Conservation (phyloP, 2,888 invertebrate genomes). For the Pristionchus maxplancki region DNA sequence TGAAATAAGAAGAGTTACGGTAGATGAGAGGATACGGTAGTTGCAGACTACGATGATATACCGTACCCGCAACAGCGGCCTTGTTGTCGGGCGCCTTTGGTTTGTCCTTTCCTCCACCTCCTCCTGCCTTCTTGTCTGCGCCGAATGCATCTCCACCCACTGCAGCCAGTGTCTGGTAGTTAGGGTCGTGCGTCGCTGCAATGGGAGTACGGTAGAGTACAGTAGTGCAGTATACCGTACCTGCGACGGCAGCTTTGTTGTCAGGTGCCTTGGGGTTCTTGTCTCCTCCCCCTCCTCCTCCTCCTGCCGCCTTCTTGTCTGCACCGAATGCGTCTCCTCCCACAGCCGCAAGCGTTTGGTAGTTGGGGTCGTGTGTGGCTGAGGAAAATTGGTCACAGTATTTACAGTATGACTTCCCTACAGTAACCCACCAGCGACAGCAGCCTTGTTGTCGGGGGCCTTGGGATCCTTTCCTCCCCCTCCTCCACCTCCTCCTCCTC, state of each 20-base stretch:
- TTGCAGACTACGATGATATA: too few relatives aligned
- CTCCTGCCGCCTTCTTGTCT: slow-evolving; percentile 27
- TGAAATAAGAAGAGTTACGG: not conserved
- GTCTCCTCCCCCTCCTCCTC: not conserved
- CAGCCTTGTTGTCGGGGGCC: slow-evolving; percentile 14
- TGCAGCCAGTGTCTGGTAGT: slow-evolving; percentile 37
- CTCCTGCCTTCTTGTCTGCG: slow-evolving; percentile 41
- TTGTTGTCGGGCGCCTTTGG: slow-evolving; percentile 7
- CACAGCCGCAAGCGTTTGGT: slow-evolving; percentile 27
- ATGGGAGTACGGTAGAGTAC: slow-evolving; percentile 10
- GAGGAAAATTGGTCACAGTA: not conserved
- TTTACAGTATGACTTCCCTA: not conserved
- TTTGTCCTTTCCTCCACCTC: not conserved
- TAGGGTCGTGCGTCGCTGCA: slow-evolving; percentile 27
- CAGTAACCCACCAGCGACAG: not conserved
- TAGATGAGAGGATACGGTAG: slow-evolving; percentile 12
- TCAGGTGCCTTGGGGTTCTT: not conserved
- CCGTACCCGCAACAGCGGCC: slow-evolving; percentile 3
- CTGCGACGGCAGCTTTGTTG: slow-evolving; percentile 3
- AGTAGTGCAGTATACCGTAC: not conserved
- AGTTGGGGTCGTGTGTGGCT: slow-evolving; percentile 29
- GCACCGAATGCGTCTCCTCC: slow-evolving; percentile 24
- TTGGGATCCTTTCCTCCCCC: not conserved
- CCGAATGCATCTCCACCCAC: slow-evolving; percentile 40
- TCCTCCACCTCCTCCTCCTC: not conserved